These are phyloP conservation scores for Ploceus nigricollis DNA, from an alignment of 2,113 vertebrate species.

Conservation along the genomic window DNA sequence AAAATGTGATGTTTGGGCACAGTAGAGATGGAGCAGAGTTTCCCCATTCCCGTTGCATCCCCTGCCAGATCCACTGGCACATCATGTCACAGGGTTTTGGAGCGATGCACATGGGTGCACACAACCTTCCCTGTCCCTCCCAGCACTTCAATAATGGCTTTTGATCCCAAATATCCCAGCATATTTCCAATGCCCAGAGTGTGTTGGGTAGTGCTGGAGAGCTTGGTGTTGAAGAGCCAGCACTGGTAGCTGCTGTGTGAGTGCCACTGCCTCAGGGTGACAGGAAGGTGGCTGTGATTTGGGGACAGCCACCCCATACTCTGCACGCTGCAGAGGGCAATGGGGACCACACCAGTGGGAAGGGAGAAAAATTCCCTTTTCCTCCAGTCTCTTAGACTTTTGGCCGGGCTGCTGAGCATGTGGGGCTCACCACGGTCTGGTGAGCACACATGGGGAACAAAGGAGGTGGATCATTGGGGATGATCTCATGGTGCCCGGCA, in stretches of 20 bases:
- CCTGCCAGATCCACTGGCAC: not conserved
- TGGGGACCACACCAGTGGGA: not conserved
- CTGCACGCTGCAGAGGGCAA: rapidly evolving
- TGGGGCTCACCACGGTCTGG: not conserved
- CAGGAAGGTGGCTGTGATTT: not conserved
- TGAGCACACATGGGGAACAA: not conserved
- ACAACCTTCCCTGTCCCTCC: not conserved
- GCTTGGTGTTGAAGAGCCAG: not conserved
- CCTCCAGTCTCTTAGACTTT: not conserved
- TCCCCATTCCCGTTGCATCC: not conserved
- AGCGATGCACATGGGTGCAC: rapidly evolving
- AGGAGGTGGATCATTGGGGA: not conserved
- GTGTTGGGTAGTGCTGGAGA: not conserved
- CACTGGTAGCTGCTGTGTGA: not conserved
- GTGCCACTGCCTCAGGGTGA: not conserved
- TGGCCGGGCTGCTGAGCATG: rapidly evolving
- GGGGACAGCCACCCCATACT: not conserved
- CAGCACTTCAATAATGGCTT: not conserved
- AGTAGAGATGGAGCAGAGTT: not conserved
- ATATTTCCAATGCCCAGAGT: rapidly evolving
- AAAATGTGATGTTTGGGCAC: rapidly evolving
- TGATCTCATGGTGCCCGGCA: not conserved
- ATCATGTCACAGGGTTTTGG: not conserved
- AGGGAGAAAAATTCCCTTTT: not conserved
- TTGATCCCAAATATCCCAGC: not conserved